These are phyloP conservation scores for Parascotia fuliginaria DNA, from an alignment of 2,888 invertebrate genomes.

Conservation along the genomic window DNA sequence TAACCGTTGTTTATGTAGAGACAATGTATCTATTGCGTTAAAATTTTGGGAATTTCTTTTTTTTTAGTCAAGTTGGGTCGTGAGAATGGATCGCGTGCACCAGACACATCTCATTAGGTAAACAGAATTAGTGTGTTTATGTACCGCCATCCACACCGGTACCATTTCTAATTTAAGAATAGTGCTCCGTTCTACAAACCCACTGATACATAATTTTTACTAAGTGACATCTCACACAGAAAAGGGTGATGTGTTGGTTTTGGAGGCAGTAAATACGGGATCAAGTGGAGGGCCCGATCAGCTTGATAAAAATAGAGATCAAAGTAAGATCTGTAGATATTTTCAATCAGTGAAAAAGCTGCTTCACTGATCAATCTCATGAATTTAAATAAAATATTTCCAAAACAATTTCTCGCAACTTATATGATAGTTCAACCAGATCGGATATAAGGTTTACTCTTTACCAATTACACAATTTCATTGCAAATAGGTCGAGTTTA, in stretches of 20 bases:
- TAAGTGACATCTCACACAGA: conserved; percentile 6
- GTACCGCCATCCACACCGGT: conserved; percentile 42
- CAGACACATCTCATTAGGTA: conserved; percentile 75
- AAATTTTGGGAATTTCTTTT: conserved; percentile 72
- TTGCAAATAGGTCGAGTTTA: too few relatives aligned
- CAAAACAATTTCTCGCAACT: too few relatives aligned
- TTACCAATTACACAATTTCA: too few relatives aligned
- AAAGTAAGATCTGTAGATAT: conserved; percentile 19
- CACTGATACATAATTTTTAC: conserved; percentile 15
- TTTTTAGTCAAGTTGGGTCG: conserved; percentile 70
- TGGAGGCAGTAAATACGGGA: conserved; percentile 7
- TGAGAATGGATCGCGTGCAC: conserved; percentile 78
- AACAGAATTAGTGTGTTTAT: conserved; percentile 73
- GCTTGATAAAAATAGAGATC: conserved; percentile 32
- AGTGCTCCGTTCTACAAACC: conserved; percentile 4
- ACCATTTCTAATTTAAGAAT: conserved; percentile 36
- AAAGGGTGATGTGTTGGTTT: conserved; percentile 10
- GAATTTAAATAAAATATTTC: neutral
- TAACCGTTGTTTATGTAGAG: conserved; percentile 77
- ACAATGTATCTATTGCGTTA: conserved; percentile 80
- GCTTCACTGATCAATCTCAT: conserved; percentile 2
- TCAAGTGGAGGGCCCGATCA: conserved; percentile 7
- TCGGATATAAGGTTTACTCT: too few relatives aligned
- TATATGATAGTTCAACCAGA: too few relatives aligned
- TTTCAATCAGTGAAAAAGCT: conserved; percentile 16